Percentiles rank a stretch among this genome's conserved stretches.
Conservation (phyloP, 2,113 vertebrate genomes). For the Larimichthys polyactis region DNA sequence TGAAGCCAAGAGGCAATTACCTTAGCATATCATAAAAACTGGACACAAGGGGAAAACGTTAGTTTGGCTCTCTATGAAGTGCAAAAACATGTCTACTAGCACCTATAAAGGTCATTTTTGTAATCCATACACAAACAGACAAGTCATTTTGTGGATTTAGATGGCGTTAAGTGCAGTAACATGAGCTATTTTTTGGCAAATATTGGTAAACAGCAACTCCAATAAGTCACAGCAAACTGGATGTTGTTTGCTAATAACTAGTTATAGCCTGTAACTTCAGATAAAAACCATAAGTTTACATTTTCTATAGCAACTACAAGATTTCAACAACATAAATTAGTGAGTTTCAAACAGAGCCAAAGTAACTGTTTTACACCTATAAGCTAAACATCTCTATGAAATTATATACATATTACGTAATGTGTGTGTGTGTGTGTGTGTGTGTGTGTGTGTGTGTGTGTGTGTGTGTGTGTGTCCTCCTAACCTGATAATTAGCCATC, state of each 20-base stretch:
- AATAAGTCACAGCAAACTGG: background rate
- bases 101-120: background rate
- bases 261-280: too few relatives aligned
- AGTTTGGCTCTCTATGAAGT: background rate
- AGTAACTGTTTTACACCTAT: too few relatives aligned
- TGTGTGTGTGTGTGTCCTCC: background rate
- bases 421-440: background rate
- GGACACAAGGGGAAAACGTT: background rate
- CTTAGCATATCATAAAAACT: too few relatives aligned
- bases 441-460: background rate
- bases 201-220: background rate
- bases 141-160: background rate
- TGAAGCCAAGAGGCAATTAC: too few relatives aligned
- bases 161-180: background rate
- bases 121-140: background rate
- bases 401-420: background rate
- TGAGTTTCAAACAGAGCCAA: too few relatives aligned
- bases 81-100: too few relatives aligned
- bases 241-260: background rate
- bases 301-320: too few relatives aligned
- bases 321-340: too few relatives aligned
- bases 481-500: constrained; percentile 89
- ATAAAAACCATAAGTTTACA: too few relatives aligned
- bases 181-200: background rate
- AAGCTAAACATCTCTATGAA: background rate